Base-by-base conservation (phyloP, 30 jellyfish, hydroid and myxozoan genomes). In the Turritopsis rubra region DNA sequence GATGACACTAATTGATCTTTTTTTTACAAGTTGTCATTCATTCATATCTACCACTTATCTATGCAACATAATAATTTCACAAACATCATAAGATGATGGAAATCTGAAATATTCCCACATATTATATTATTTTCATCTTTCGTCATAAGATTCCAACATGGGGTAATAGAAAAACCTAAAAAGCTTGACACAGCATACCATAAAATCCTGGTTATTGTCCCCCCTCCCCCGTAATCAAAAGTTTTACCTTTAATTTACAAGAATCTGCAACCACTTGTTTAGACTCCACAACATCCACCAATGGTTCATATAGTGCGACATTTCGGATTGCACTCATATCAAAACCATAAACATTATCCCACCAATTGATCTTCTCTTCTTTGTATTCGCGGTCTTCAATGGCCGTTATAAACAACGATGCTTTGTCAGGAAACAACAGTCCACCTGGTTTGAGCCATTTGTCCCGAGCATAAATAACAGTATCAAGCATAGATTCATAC, bases 321-420 rank as follows among this genome's bases (percentile, higher is more conserved):
- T 87, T 85, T 79, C 95, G 87, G 29, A 95, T 95, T 60, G 96
- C 96, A 81, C 98, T 90, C 99, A 95, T 95, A 77, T 95, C 96
- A 83, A 90, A 95, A 8, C 99, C 99, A 88, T 95, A 95, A 0
- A 95, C 99, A 86, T 89, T 95, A 77, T 90, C 98, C 99, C 99
- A 95, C 99, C 99, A 95, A 77, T 95, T 92, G 76, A 95, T 90
- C 79, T 95, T 95, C 82, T 95, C 97, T 72, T 95, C 99, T 75
- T 90, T 95, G 88, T 90, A 95, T 24, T 95, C 97, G 29, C 95
- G 87, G 53, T 95, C 99, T 83, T 95, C 99, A 53, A 95, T 95
- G 68, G 97, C 99, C 73, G 97, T 87, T 52, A 95, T 86, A 73
- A 52, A 89, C 87, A 95, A 79, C 25, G 95, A 88, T 29, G 99